These are phyloP conservation scores for Taenioides sp. DNA, from an alignment of 2,797 vertebrate genomes.

Conservation along the genomic window DNA sequence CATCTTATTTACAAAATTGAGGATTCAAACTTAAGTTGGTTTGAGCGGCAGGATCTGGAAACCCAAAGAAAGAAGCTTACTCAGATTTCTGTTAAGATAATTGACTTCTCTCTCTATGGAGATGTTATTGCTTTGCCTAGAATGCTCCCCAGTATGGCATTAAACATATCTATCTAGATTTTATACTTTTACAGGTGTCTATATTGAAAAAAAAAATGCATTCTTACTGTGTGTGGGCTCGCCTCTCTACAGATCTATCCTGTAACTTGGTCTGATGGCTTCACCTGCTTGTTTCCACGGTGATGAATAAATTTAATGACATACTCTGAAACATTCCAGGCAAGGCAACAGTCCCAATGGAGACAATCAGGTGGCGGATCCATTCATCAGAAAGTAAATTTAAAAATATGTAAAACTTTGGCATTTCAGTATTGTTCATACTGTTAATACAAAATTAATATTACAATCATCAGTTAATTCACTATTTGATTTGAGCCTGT, in stretches of 20 bases:
- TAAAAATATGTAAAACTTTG: too few species aligned
- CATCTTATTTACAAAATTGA: not conserved
- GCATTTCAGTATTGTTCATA: too few species aligned
- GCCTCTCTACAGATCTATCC: not conserved
- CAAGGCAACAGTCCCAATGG: too few species aligned
- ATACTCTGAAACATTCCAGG: too few species aligned
- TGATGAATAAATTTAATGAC: too few species aligned
- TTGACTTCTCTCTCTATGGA: not conserved
- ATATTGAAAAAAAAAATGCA: not conserved
- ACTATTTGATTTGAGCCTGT: too few species aligned
- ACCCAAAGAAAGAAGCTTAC: not conserved
- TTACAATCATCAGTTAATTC: not conserved
- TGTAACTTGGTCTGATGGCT: not conserved
- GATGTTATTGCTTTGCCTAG: not conserved
- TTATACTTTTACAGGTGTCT: not conserved
- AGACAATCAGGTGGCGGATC: not conserved
- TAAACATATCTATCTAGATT: not conserved
- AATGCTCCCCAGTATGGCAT: not conserved
- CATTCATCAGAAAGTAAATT: not conserved
- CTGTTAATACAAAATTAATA: not conserved
- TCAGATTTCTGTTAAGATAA: too few species aligned
- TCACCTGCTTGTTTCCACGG: not conserved
- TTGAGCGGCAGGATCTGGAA: not conserved
- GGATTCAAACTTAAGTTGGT: not conserved
- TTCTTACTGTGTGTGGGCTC: not conserved